These are phyloP conservation scores for Holcopasites calliopsidis DNA, from an alignment of 1,140 invertebrate species.

Conservation along the genomic window DNA sequence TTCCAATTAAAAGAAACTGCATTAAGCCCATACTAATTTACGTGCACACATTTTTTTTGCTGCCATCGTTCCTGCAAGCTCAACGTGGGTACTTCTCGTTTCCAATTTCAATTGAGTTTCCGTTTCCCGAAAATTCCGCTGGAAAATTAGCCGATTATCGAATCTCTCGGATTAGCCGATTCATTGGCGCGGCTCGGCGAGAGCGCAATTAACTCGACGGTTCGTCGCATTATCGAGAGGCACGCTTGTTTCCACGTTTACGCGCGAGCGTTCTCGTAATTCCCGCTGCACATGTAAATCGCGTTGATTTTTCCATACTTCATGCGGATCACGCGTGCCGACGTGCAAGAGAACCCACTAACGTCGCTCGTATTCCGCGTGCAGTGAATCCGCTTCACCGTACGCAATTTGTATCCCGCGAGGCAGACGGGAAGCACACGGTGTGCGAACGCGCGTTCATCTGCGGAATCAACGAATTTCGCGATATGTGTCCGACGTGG, in stretches of 20 bases:
- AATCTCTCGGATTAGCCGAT: not conserved
- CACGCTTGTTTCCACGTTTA: not conserved
- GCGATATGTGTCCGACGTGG: not conserved
- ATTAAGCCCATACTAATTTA: too few relatives aligned
- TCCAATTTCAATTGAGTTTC: not conserved
- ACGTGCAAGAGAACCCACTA: not conserved
- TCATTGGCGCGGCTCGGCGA: not conserved
- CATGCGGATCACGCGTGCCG: slow-evolving; percentile 9
- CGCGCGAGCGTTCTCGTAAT: not conserved
- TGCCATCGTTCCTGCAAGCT: not conserved
- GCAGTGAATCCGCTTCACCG: not conserved
- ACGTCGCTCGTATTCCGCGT: slow-evolving; percentile 3
- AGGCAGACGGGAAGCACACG: not conserved
- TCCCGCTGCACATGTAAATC: not conserved
- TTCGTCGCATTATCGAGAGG: not conserved
- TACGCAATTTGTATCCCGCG: slow-evolving; percentile 2
- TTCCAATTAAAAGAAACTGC: too few relatives aligned
- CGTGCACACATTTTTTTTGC: too few relatives aligned
- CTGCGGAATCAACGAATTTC: not conserved
- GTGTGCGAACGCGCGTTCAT: not conserved
- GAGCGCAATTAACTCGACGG: not conserved
- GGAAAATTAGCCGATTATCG: not conserved
- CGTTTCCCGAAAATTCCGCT: not conserved
- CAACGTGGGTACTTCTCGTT: not conserved
- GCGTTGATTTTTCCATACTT: not conserved